Evolutionary conservation across 2,113 vertebrate genomes (phyloP), one percentile per base, ranked within the genome.

Genomic region (Okapia johnstoni): DNA sequence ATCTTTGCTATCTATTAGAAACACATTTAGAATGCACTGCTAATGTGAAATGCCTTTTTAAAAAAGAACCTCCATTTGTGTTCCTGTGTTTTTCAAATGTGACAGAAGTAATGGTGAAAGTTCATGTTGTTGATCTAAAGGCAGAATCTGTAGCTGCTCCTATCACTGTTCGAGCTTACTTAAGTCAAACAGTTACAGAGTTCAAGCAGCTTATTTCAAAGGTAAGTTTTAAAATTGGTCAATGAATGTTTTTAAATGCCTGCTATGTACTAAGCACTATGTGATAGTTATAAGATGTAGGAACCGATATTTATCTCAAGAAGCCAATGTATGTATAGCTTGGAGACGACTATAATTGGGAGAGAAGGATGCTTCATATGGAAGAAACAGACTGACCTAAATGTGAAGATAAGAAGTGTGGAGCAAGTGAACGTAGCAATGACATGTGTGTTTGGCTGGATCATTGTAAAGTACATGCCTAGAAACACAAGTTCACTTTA

Each of bases 61-160:
- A 73, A 94, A 96, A 94, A 76, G 97, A 98, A 96, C 96, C 96
- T 80, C 70, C 55, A 36, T 85, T 66, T 97, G 12, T 90, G 28
- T 94, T 60, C 76, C 33, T 95, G 14, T 97, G 14, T 85, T 33
- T 95, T 97, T 81, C 97, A 60, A 97, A 98, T 81, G 79, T 94
- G 97, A 50, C 99, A 99, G 99, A 99, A 98, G 99, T 99, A 90
- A 99, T 99, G 99, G 99, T 99, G 98, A 99, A 99, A 98, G 99
- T 99, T 96, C 99, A 99, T 0, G 98, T 99, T 95, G 99, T 99
- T 91, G 99, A 99, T 98, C 98, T 99, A 61, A 99, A 99, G 98
- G 99, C 98, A 21, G 99, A 99, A 98, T 99, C 99, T 93, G 99
- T 99, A 86, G 99, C 99, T 97, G 93, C 99, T 98, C 99, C 99